Conservation (phyloP, 2,113 vertebrate genomes). For the Sprattus sprattus region DNA sequence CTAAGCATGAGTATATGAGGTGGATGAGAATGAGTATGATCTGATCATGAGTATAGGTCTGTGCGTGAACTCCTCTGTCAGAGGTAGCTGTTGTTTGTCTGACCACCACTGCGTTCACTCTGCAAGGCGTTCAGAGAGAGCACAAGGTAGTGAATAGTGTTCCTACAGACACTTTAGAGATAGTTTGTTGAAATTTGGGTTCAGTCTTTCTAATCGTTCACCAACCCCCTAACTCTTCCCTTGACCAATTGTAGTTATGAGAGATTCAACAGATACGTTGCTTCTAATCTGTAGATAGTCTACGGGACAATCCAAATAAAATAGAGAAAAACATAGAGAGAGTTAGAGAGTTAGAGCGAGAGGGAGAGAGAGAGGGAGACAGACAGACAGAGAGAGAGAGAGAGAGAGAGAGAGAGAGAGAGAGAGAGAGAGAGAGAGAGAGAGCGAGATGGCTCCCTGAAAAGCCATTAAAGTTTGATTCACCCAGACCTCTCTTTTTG, state of each 20-base stretch:
- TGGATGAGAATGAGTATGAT: background rate
- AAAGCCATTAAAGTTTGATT: conserved; percentile 77
- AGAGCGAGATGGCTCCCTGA: conserved; percentile 55
- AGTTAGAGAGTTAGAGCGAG: conserved; percentile 24
- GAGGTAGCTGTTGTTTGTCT: conserved; percentile 17
- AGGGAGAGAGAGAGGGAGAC: conserved; percentile 17
- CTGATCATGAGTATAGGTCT: background rate
- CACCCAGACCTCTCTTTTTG: conserved; percentile 67
- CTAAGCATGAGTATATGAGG: conserved; percentile 53
- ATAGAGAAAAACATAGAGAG: conserved; percentile 8
- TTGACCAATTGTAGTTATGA: too few relatives aligned
- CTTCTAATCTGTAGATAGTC: too few relatives aligned
- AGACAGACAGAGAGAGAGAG: conserved; percentile 31
- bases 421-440: conserved; percentile 49
- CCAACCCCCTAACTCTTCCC: too few relatives aligned
- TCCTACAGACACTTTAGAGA: too few relatives aligned
- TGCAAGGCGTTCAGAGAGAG: background rate
- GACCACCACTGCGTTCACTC: conserved; percentile 7
- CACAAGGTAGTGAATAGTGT: background rate
- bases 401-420: conserved; percentile 24
- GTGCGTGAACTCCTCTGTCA: conserved; percentile 39
- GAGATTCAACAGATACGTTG: too few relatives aligned
- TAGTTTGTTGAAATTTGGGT: too few relatives aligned
- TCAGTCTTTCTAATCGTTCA: too few relatives aligned
- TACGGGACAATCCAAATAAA: background rate